Evolutionary conservation across 37 sponge, comb jelly and placozoan species (phyloP).

Genomic region (Ephydatia muelleri): DNA sequence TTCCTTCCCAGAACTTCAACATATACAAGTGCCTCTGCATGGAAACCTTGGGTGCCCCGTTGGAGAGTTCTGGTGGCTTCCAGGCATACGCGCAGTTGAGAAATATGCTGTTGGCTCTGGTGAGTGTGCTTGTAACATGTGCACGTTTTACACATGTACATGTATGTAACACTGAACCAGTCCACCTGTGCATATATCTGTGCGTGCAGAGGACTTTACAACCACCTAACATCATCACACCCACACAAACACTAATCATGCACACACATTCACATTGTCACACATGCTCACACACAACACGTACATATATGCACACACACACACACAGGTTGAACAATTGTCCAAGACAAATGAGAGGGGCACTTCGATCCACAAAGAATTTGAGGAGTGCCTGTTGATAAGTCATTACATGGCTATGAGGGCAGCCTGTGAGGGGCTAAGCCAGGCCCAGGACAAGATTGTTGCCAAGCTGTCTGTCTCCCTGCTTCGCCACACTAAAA

Average conservation of each 20-base stretch:
- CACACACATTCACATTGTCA: background rate
- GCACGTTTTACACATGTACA: too few relatives aligned
- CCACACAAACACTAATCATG: background rate
- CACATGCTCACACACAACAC: background rate
- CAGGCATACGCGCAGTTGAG: constrained; percentile 75
- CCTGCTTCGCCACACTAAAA: constrained; percentile 87
- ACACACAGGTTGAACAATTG: constrained; percentile 31
- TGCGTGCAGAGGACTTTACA: too few relatives aligned
- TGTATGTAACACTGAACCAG: too few relatives aligned
- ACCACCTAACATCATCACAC: background rate
- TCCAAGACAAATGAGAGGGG: constrained; percentile 41
- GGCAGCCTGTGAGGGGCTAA: constrained; percentile 70
- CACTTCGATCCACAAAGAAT: constrained; percentile 32
- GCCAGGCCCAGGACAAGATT: constrained; percentile 44
- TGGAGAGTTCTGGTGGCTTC: constrained; percentile 65
- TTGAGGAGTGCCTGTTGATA: constrained; percentile 68
- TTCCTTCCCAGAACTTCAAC: constrained; percentile 77
- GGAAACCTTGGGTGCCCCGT: constrained; percentile 59
- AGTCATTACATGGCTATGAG: constrained; percentile 79
- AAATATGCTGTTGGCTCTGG: constrained; percentile 70
- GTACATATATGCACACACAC: background rate
- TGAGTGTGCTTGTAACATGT: constrained; percentile 13
- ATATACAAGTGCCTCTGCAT: constrained; percentile 90
- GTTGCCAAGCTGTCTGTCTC: constrained; percentile 83
- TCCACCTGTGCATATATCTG: too few relatives aligned